Evolutionary conservation across 2,113 vertebrate species (phyloP).

Genomic region (Lampris megalopsis): DNA sequence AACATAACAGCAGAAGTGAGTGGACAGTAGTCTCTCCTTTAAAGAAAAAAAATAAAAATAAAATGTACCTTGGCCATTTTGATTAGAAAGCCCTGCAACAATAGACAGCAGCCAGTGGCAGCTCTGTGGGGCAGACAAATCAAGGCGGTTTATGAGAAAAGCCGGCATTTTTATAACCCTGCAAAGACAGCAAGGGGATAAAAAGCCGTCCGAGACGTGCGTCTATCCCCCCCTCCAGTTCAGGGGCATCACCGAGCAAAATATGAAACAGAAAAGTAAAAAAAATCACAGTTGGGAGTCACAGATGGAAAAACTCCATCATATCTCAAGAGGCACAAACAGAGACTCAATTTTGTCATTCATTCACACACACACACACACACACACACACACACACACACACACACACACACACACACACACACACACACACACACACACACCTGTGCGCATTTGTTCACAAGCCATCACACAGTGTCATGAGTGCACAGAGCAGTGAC

Average conservation of each 20-base stretch:
- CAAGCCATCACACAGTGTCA: too few relatives aligned
- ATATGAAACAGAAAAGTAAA: constrained; percentile 68
- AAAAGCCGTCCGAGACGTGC: constrained; percentile 22
- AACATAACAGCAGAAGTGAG: too few relatives aligned
- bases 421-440: constrained; percentile 25
- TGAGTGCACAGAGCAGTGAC: too few relatives aligned
- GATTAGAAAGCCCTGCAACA: too few relatives aligned
- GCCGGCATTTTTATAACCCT: constrained; percentile 4
- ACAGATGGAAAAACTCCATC: constrained; percentile 63
- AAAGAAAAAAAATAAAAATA: too few relatives aligned
- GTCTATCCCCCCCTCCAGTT: constrained; percentile 51
- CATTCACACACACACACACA: constrained; percentile 3
- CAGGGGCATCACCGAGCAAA: constrained; percentile 61
- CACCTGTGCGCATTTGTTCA: neutral
- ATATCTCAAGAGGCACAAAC: constrained; percentile 51
- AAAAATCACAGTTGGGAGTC: constrained; percentile 40
- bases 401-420: constrained; percentile 10
- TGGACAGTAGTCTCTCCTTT: too few relatives aligned
- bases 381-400: constrained; percentile 21
- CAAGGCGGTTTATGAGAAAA: constrained; percentile 17
- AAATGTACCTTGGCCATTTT: too few relatives aligned
- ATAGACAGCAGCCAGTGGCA: constrained; percentile 23
- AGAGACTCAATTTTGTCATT: neutral
- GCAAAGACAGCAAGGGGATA: constrained; percentile 14
- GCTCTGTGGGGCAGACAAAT: constrained; percentile 1